These are phyloP conservation scores for Cygnus atratus DNA, from an alignment of 2,113 vertebrate species.

Conservation along the genomic window DNA sequence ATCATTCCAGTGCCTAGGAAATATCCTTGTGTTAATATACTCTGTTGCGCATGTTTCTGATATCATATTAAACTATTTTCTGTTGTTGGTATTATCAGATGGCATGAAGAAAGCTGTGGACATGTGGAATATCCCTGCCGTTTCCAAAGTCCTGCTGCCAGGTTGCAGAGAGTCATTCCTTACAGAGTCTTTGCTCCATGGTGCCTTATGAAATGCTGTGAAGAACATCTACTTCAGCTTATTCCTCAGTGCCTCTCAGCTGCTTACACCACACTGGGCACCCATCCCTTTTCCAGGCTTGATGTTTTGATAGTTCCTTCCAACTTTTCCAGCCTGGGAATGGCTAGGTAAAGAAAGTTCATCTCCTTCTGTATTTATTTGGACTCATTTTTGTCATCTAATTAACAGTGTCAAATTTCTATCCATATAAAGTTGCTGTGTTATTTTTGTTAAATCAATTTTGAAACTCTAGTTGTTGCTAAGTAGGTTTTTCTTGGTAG, in stretches of 20 bases:
- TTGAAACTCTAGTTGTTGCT: not conserved
- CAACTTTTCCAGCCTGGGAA: conserved; percentile 94
- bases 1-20: not conserved
- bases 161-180: conserved; percentile 83
- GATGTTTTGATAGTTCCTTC: conserved; percentile 92
- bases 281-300: conserved; percentile 91
- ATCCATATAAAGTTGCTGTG: not conserved
- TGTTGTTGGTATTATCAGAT: conserved; percentile 35
- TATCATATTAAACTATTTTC: not conserved
- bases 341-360: conserved; percentile 89
- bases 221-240: conserved; percentile 78
- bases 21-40: not conserved
- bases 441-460: not conserved
- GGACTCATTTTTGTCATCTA: not conserved
- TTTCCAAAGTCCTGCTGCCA: conserved; percentile 77
- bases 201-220: conserved; percentile 75
- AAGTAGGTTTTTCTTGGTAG: not conserved
- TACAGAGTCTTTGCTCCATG: conserved; percentile 87
- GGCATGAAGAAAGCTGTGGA: conserved; percentile 74
- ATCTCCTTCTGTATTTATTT: not conserved
- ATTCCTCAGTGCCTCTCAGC: conserved; percentile 87
- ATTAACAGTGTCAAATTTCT: not conserved
- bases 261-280: conserved; percentile 85
- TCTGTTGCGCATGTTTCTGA: not conserved
- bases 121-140: conserved; percentile 92